phyloP scores from a whole-genome alignment of 2,113 vertebrate genomes.

The Ahaetulla prasina region DNA sequence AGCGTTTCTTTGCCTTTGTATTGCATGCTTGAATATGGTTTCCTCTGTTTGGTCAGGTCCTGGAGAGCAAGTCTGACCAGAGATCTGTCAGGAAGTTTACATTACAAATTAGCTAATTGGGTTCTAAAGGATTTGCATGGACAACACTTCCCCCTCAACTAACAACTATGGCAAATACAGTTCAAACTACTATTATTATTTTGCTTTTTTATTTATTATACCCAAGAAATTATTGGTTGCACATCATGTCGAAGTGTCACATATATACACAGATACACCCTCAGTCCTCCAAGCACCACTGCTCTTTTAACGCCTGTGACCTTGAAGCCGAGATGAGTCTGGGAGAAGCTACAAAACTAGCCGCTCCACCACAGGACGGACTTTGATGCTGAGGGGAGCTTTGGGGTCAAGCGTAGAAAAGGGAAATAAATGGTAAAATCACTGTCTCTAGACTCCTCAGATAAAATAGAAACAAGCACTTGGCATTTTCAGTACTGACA shows the following conservation, averaged over 20 bases:
- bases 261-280: conserved; percentile 57
- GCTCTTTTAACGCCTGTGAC: conserved; percentile 78
- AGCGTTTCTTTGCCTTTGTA: not conserved
- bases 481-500: conserved; percentile 97
- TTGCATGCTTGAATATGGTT: conserved; percentile 41
- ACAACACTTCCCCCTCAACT: conserved; percentile 64
- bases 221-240: conserved; percentile 65
- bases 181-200: conserved; percentile 42
- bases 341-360: conserved; percentile 74
- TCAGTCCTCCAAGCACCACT: conserved; percentile 60
- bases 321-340: conserved; percentile 77
- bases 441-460: conserved; percentile 90
- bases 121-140: conserved; percentile 69
- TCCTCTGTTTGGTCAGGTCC: conserved; percentile 40
- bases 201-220: conserved; percentile 32
- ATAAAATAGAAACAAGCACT: conserved; percentile 98
- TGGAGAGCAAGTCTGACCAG: conserved; percentile 56
- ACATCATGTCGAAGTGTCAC: conserved; percentile 66
- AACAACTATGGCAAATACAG: conserved; percentile 5
- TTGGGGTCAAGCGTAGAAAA: conserved; percentile 84
- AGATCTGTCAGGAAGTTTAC: conserved; percentile 60
- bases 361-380: conserved; percentile 74
- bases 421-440: conserved; percentile 94
- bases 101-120: conserved; percentile 69
- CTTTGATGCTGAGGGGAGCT: conserved; percentile 83